Percentiles rank a stretch among this genome's conserved stretches.
Conservation (phyloP, 2,113 vertebrate species). For the Cyanocitta stelleri region DNA sequence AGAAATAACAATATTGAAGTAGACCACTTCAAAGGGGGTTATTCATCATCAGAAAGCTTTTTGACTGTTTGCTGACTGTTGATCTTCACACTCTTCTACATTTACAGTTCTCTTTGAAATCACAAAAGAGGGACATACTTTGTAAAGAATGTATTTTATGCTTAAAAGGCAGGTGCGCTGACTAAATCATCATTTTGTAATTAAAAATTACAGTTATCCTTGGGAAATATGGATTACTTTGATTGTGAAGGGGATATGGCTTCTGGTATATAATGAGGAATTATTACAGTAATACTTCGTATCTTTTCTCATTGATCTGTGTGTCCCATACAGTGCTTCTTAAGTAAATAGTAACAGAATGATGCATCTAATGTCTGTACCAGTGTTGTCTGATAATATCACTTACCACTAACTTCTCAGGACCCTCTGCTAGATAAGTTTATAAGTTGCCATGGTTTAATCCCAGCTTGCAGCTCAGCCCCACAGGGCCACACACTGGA, state of each 20-base stretch:
- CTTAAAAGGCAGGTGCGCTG: neutral
- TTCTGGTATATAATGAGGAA: neutral
- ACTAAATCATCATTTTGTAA: neutral
- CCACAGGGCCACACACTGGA: no score
- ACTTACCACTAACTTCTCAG: neutral
- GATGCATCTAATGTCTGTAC: neutral
- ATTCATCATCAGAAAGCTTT: neutral
- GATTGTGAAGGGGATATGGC: neutral
- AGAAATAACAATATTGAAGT: constrained; percentile 46
- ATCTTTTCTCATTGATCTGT: neutral
- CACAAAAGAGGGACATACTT: neutral
- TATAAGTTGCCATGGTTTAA: neutral
- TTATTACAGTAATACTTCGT: neutral
- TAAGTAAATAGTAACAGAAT: neutral
- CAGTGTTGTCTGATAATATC: neutral
- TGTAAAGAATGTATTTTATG: neutral
- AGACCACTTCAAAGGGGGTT: constrained; percentile 32
- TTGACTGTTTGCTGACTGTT: constrained; percentile 1
- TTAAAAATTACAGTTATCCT: neutral
- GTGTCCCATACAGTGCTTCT: neutral
- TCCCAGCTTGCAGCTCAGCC: neutral
- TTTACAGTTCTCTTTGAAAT: constrained; percentile 23
- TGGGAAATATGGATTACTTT: neutral
- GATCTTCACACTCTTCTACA: neutral
- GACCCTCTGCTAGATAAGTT: neutral